phyloP scores from a whole-genome alignment of 2,113 vertebrate genomes.

The Eudyptes chrysolophus region DNA sequence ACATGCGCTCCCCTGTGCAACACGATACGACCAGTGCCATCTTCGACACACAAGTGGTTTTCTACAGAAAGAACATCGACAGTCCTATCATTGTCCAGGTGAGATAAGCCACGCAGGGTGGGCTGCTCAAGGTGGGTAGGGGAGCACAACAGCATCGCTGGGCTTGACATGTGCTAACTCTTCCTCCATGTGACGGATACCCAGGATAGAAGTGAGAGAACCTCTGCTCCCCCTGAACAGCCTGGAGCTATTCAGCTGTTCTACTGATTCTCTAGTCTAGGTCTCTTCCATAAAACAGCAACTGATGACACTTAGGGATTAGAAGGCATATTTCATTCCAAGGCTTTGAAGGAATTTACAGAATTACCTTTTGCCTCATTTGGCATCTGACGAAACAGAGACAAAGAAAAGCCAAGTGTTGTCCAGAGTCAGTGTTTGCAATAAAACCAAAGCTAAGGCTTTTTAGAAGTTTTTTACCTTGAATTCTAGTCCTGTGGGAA shows the following conservation, averaged over 20 bases:
- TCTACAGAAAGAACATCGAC: slow-evolving; percentile 84
- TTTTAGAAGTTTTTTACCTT: background rate
- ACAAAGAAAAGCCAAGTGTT: background rate
- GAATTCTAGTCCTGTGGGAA: background rate
- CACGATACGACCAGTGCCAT: slow-evolving; percentile 72
- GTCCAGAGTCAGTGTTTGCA: background rate
- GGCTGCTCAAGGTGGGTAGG: background rate
- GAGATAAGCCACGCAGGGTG: background rate
- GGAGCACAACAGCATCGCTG: background rate
- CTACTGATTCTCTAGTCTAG: background rate
- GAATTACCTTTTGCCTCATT: background rate
- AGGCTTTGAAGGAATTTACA: background rate
- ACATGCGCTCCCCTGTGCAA: slow-evolving; percentile 73
- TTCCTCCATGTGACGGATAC: background rate
- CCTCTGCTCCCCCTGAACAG: background rate
- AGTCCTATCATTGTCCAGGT: slow-evolving; percentile 88
- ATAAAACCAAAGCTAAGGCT: background rate
- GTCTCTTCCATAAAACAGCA: background rate
- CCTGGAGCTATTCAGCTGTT: background rate
- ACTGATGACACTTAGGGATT: background rate
- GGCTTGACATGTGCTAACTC: rapidly evolving
- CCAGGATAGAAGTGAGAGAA: background rate
- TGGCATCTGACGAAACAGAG: background rate
- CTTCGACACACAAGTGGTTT: slow-evolving; percentile 85
- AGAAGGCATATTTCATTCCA: background rate